Evolutionary conservation across 1,140 invertebrate genomes (phyloP).

Genomic region (Acromyrmex heyeri): DNA sequence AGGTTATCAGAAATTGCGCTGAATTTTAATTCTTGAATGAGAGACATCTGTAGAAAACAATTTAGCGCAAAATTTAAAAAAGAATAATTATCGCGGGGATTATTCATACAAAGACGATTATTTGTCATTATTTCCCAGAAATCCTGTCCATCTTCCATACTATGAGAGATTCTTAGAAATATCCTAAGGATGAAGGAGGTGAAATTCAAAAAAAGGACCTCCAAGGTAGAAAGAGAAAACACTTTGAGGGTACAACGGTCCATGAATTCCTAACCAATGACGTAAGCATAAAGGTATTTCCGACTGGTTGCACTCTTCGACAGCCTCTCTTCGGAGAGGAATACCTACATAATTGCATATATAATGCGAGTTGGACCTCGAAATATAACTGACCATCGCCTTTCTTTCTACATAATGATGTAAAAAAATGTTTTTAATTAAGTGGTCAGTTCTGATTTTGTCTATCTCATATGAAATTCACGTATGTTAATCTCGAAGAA

Average conservation of each 20-base stretch:
- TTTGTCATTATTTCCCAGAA: neutral
- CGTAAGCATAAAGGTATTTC: constrained; percentile 84
- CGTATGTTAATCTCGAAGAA: neutral
- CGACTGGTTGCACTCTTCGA: constrained; percentile 82
- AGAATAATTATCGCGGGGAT: neutral
- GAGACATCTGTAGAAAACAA: neutral
- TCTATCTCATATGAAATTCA: neutral
- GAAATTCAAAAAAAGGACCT: constrained; percentile 54
- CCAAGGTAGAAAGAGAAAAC: constrained; percentile 64
- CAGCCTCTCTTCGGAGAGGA: constrained; percentile 62
- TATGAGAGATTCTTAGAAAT: neutral
- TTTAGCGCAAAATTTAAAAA: neutral
- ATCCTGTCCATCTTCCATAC: constrained; percentile 2
- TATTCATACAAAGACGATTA: neutral
- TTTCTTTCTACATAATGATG: neutral
- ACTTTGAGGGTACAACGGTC: constrained; percentile 73
- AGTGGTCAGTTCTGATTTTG: neutral
- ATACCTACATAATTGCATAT: constrained; percentile 73
- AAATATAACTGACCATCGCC: neutral
- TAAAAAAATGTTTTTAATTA: neutral
- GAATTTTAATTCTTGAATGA: neutral
- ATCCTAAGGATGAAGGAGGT: constrained; percentile 45
- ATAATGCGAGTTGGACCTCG: constrained; percentile 60
- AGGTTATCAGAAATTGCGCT: neutral
- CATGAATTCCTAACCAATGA: constrained; percentile 84